These are phyloP conservation scores for Eudasyphora cyanicolor DNA, from an alignment of 2,888 invertebrate genomes.

Conservation along the genomic window DNA sequence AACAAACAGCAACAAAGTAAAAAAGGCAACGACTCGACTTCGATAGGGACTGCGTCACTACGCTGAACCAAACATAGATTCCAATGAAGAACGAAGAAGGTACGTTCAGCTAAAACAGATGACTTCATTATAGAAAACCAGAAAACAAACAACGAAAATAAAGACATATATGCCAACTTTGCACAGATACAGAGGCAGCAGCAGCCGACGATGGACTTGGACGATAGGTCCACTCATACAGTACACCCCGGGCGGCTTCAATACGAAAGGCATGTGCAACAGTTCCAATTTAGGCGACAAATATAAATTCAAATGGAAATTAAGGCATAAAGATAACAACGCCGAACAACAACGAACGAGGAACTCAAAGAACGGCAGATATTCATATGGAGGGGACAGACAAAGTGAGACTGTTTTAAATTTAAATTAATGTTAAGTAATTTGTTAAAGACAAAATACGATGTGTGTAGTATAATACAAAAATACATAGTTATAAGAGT, in stretches of 20 bases:
- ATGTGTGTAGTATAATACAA: constrained; percentile 47
- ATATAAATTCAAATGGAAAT: constrained; percentile 67
- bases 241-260: constrained; percentile 13
- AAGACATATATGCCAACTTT: background rate
- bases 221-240: background rate
- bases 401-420: constrained; percentile 61
- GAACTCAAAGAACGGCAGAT: constrained; percentile 11
- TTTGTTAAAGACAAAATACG: constrained; percentile 66
- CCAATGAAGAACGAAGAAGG: background rate
- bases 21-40: constrained; percentile 3
- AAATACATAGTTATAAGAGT: constrained; percentile 30
- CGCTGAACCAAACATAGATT: background rate
- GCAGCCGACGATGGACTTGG: background rate
- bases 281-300: constrained; percentile 69
- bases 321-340: constrained; percentile 62
- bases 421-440: constrained; percentile 66
- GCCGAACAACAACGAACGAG: constrained; percentile 35
- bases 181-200: background rate
- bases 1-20: constrained; percentile 33
- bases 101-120: constrained; percentile 56
- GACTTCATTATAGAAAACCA: constrained; percentile 65
- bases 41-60: background rate
- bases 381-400: constrained; percentile 12
- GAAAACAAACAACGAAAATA: constrained; percentile 41
- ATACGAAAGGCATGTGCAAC: constrained; percentile 55